Percentiles rank a stretch among this genome's conserved stretches.
phyloP scores from a whole-genome alignment of 1,140 invertebrate species.

The Drosophila burlai region DNA sequence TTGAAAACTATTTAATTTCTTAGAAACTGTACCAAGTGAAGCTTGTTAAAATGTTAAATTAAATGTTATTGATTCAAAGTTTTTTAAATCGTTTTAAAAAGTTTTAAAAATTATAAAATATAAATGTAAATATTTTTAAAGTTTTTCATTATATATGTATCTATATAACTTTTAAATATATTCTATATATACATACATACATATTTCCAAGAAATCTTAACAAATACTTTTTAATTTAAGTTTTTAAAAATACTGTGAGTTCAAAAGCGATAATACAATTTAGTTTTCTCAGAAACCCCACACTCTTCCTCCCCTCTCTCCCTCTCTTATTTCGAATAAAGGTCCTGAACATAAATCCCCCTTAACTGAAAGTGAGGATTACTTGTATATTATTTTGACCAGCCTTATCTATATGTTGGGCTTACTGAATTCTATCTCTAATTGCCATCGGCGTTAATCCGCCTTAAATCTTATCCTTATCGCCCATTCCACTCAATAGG shows the following conservation, averaged over 20 bases:
- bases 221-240: not conserved
- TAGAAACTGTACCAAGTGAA: too few relatives aligned
- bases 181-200: too few relatives aligned
- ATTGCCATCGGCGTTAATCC: constrained; percentile 13
- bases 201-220: too few relatives aligned
- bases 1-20: too few relatives aligned
- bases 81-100: too few relatives aligned
- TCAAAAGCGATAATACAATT: not conserved
- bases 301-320: not conserved
- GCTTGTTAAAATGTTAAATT: not conserved
- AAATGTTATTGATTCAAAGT: too few relatives aligned
- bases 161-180: too few relatives aligned
- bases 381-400: not conserved
- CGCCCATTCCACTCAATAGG: constrained; percentile 16
- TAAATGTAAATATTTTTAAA: too few relatives aligned
- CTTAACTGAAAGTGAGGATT: not conserved
- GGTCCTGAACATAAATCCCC: not conserved
- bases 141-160: too few relatives aligned
- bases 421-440: constrained; percentile 4
- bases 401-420: constrained; percentile 1
- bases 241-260: not conserved
- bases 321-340: not conserved
- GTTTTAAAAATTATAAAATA: too few relatives aligned
- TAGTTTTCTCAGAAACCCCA: not conserved
- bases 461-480: constrained; percentile 8